Evolutionary conservation across 2,113 vertebrate species (phyloP).

Genomic region (Aix galericulata): DNA sequence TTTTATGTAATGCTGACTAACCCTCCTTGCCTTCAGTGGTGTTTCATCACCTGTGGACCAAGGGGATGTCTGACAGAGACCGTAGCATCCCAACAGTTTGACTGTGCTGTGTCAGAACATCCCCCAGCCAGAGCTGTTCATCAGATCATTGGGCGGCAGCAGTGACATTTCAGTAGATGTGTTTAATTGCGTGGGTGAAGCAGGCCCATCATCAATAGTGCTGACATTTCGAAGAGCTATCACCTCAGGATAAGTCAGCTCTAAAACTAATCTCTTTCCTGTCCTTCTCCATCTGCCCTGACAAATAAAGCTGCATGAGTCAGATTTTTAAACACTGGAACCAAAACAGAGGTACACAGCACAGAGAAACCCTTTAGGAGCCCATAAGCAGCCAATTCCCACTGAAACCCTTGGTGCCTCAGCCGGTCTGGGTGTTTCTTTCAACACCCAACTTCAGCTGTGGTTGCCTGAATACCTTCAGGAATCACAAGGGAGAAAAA

Average conservation of each 20-base stretch:
- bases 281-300: slow-evolving; percentile 38
- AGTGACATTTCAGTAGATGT: slow-evolving; percentile 19
- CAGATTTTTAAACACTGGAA: slow-evolving; percentile 36
- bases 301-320: slow-evolving; percentile 47
- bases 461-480: neutral
- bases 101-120: neutral
- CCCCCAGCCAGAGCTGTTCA: neutral
- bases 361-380: neutral
- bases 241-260: slow-evolving; percentile 58
- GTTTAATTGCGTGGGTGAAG: slow-evolving; percentile 53
- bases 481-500: neutral
- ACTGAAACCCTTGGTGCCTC: neutral
- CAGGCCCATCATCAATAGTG: slow-evolving; percentile 34
- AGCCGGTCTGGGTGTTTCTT: neutral
- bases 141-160: neutral
- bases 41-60: neutral
- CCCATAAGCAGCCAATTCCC: neutral
- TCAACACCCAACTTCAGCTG: neutral
- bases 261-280: slow-evolving; percentile 61
- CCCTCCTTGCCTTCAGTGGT: neutral
- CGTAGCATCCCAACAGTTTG: neutral
- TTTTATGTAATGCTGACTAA: neutral
- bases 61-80: neutral
- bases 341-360: neutral
- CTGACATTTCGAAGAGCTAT: slow-evolving; percentile 56